A percentile compares a stretch with the other conserved stretches of the same genome.
Evolutionary conservation across 2,113 vertebrate species (phyloP).

Genomic region (Suncus etruscus): DNA sequence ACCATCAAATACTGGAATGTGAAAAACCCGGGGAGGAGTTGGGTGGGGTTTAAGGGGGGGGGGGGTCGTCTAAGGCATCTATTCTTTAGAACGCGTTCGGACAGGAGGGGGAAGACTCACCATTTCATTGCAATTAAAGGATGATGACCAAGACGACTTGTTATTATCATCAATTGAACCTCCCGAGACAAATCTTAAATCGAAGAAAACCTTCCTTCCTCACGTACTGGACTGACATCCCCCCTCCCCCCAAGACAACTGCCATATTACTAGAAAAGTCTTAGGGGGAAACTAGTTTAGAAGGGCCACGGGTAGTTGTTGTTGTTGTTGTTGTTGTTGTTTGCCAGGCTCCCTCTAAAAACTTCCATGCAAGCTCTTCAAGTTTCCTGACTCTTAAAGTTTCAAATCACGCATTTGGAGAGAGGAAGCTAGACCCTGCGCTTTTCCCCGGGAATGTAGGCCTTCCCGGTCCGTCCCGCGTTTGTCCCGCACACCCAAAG

Average conservation of each 20-base stretch:
- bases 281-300: background rate
- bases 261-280: background rate
- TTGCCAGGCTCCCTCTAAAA: background rate
- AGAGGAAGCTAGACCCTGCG: background rate
- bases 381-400: background rate
- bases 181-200: slow-evolving; percentile 28
- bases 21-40: too few relatives aligned
- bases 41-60: too few relatives aligned
- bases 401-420: slow-evolving; percentile 29
- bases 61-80: background rate
- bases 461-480: background rate
- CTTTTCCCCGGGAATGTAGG: too few relatives aligned
- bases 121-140: slow-evolving; percentile 60
- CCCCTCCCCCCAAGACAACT: background rate
- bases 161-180: slow-evolving; percentile 54
- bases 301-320: background rate
- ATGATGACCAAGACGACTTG: slow-evolving; percentile 8
- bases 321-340: too few relatives aligned
- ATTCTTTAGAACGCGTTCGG: background rate
- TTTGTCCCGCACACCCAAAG: background rate
- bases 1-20: background rate
- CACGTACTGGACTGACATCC: background rate
- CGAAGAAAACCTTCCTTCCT: background rate
- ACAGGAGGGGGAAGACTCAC: background rate
- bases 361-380: slow-evolving; percentile 50